These are phyloP conservation scores for Ursus arctos DNA, from an alignment of 2,113 vertebrate genomes.

Conservation along the genomic window DNA sequence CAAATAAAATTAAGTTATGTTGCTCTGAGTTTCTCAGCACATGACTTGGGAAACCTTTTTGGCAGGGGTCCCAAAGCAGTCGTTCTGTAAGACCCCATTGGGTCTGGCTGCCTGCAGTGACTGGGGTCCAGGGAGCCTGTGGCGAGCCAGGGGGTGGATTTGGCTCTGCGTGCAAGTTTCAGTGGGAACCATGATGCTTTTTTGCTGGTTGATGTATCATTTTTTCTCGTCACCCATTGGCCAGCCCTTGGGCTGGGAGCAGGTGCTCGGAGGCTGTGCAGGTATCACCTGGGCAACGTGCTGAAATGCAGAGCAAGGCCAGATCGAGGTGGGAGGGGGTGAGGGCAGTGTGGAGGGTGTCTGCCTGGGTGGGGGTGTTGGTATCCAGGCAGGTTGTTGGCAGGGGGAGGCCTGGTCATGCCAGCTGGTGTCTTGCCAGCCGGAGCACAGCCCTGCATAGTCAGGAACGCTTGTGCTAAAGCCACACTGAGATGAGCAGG, in stretches of 20 bases:
- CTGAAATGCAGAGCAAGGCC: background rate
- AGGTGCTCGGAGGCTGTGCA: background rate
- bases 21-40: background rate
- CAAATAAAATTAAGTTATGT: background rate
- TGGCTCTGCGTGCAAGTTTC: background rate
- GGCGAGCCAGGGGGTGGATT: background rate
- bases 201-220: background rate
- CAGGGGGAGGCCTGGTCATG: background rate
- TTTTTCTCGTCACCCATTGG: background rate
- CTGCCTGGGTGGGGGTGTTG: background rate
- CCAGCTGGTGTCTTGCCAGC: constrained; percentile 50
- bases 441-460: background rate
- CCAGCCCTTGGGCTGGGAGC: background rate
- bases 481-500: background rate
- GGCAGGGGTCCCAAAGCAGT: background rate
- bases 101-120: background rate
- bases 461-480: background rate
- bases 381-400: constrained; percentile 48
- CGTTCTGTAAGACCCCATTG: background rate
- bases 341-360: background rate
- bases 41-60: background rate
- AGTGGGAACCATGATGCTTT: background rate
- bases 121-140: background rate
- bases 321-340: background rate
- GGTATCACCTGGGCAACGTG: background rate